phyloP scores from a whole-genome alignment of 2,113 vertebrate species.

The Dasypus novemcinctus region DNA sequence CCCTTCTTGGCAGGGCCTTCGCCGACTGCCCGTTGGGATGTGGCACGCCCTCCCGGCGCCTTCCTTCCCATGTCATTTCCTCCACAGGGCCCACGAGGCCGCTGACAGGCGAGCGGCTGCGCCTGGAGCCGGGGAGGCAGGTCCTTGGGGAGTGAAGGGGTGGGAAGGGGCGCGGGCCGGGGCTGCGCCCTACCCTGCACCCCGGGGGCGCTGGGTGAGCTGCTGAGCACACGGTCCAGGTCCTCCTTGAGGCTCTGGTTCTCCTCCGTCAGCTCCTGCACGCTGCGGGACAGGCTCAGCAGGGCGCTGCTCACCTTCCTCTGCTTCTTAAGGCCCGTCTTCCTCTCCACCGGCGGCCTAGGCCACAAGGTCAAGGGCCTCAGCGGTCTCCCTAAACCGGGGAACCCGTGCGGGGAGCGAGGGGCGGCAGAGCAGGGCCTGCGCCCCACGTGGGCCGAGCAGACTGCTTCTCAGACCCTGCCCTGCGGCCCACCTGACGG shows the following conservation, averaged over 20 bases:
- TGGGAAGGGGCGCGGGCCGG: too few species aligned
- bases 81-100: fast-evolving
- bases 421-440: background rate
- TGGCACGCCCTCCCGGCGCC: background rate
- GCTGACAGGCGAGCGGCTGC: too few species aligned
- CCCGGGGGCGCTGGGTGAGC: slow-evolving; percentile 77
- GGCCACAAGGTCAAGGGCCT: slow-evolving; percentile 1
- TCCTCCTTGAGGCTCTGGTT: slow-evolving; percentile 89
- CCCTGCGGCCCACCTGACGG: background rate
- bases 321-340: slow-evolving; percentile 84
- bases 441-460: background rate
- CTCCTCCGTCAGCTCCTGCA: slow-evolving; percentile 90
- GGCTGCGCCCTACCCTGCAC: slow-evolving; percentile 82
- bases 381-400: background rate
- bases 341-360: slow-evolving; percentile 83
- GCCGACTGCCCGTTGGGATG: background rate
- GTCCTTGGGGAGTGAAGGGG: too few species aligned
- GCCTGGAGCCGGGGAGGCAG: too few species aligned
- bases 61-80: background rate
- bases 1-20: background rate
- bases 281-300: slow-evolving; percentile 86
- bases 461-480: background rate
- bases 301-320: slow-evolving; percentile 87
- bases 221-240: slow-evolving; percentile 82
- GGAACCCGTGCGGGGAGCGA: fast-evolving